Conservation (phyloP, 2,113 vertebrate species). For the Myxocyprinus asiaticus region DNA sequence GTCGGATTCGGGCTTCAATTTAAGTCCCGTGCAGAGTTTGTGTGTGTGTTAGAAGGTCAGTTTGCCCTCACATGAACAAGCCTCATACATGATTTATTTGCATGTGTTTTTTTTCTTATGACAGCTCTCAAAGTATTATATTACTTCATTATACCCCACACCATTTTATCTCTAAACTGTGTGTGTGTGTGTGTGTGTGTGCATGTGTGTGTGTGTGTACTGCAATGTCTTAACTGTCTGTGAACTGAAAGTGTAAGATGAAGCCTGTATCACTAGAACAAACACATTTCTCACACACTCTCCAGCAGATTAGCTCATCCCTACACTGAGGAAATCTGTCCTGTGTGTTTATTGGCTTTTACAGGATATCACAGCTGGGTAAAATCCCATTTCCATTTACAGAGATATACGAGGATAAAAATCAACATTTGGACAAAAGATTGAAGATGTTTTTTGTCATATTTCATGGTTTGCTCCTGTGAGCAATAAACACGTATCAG, state of each 20-base stretch:
- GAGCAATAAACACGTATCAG: no score
- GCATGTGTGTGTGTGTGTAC: no score
- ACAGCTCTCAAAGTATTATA: neutral
- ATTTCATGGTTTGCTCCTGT: no score
- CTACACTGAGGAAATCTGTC: neutral
- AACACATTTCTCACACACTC: neutral
- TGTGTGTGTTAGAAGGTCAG: neutral
- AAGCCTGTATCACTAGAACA: neutral
- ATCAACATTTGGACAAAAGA: neutral
- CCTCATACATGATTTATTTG: neutral
- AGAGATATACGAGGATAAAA: neutral
- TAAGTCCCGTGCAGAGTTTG: no score
- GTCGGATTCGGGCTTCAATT: no score
- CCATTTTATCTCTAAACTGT: no score
- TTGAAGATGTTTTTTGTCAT: no score
- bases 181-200: no score
- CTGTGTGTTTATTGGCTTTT: neutral
- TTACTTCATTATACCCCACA: neutral
- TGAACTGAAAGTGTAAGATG: constrained; percentile 1
- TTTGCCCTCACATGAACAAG: neutral
- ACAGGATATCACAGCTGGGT: constrained; percentile 9
- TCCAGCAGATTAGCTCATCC: neutral
- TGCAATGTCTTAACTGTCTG: neutral
- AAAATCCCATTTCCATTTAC: constrained; percentile 16
- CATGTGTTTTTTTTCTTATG: neutral